phyloP scores from a whole-genome alignment of 2,888 invertebrate species.

The Falcaria lacertinaria region DNA sequence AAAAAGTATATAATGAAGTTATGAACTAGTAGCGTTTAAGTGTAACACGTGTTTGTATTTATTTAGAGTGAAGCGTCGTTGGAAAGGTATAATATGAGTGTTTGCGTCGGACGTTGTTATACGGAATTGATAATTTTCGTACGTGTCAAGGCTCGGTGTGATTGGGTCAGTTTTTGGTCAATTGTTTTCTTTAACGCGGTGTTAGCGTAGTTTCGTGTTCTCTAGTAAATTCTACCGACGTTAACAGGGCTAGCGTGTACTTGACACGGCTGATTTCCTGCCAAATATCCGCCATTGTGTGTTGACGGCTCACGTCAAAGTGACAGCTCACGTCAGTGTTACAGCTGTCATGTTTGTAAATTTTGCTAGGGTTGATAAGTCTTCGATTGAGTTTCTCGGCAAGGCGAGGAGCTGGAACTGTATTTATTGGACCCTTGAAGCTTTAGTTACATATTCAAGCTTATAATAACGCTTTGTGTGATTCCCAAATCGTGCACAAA shows the following conservation, averaged over 20 bases:
- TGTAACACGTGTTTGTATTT: constrained; percentile 59
- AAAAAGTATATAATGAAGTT: constrained; percentile 52
- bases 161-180: constrained; percentile 39
- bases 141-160: constrained; percentile 12
- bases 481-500: constrained; percentile 48
- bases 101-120: constrained; percentile 25
- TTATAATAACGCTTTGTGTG: constrained; percentile 3
- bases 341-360: neutral
- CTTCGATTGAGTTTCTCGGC: neutral
- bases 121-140: constrained; percentile 17
- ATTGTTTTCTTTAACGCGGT: constrained; percentile 28
- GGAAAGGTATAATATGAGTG: constrained; percentile 45
- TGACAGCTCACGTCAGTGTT: neutral
- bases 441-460: constrained; percentile 3
- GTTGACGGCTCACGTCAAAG: neutral
- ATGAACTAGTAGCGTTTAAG: constrained; percentile 66
- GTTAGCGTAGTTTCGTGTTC: neutral
- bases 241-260: neutral
- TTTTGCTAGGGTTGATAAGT: neutral
- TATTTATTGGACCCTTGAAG: neutral
- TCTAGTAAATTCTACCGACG: neutral
- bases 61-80: constrained; percentile 37
- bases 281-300: neutral
- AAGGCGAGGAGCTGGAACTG: neutral
- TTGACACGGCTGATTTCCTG: neutral